phyloP scores from a whole-genome alignment of 2,113 vertebrate genomes.

The Ia io region DNA sequence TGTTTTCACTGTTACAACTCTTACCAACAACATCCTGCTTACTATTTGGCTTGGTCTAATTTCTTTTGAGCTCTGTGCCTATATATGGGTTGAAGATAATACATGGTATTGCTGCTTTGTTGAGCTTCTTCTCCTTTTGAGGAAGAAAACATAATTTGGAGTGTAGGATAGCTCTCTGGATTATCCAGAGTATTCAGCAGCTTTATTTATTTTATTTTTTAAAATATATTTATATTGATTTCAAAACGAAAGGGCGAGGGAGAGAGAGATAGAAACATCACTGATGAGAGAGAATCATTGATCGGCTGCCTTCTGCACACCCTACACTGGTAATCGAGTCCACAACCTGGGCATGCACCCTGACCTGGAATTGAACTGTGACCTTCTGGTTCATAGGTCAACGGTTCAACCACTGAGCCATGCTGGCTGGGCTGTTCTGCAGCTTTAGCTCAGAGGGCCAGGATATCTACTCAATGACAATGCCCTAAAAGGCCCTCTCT shows the following conservation, averaged over 20 bases:
- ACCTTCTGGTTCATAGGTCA: no score
- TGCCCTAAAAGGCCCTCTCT: background rate
- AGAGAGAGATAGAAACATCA: no score
- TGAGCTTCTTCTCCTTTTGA: background rate
- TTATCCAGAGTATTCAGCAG: background rate
- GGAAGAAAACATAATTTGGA: background rate
- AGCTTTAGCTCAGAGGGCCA: background rate
- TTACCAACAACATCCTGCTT: background rate
- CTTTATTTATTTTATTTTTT: background rate
- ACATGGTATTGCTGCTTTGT: background rate
- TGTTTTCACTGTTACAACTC: background rate
- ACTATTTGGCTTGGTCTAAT: background rate
- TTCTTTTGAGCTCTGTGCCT: background rate
- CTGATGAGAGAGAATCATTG: no score
- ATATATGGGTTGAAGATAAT: background rate
- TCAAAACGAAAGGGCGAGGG: no score
- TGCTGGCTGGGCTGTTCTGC: background rate
- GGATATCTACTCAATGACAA: background rate
- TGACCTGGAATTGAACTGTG: no score
- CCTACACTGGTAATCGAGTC: no score
- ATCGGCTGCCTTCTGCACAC: no score
- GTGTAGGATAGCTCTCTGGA: background rate
- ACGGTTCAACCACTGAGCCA: no score
- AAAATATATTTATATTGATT: no score
- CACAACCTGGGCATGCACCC: no score